phyloP scores from a whole-genome alignment of 1,140 invertebrate species.

The Rhagoletis pomonella region DNA sequence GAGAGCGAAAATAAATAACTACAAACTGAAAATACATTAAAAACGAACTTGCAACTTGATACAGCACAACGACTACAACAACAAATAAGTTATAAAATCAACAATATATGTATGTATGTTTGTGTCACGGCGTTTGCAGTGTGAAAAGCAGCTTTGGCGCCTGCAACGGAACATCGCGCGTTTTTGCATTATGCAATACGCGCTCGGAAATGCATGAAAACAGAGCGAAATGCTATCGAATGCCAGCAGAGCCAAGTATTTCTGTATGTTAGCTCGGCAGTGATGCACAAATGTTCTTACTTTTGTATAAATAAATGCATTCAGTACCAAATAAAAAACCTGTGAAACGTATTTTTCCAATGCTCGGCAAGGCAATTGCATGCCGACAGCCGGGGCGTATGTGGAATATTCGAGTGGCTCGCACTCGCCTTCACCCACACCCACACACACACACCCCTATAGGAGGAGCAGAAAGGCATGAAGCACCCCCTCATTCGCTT shows the following conservation, averaged over 20 bases:
- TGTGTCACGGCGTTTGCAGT: background rate
- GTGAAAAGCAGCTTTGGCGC: constrained; percentile 9
- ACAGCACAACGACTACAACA: background rate
- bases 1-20: background rate
- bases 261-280: background rate
- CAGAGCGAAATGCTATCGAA: background rate
- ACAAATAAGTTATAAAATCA: background rate
- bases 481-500: background rate
- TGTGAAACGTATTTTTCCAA: background rate
- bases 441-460: too few species aligned
- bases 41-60: constrained; percentile 42
- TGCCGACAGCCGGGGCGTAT: constrained; percentile 30
- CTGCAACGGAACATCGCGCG: background rate
- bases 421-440: too few species aligned
- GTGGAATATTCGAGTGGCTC: constrained; percentile 2
- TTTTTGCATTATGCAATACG: background rate
- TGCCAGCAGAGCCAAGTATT: background rate
- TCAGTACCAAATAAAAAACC: background rate
- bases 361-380: background rate
- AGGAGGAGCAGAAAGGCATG: too few species aligned
- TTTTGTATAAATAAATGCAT: constrained; percentile 26
- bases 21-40: constrained; percentile 35
- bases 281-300: background rate
- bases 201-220: constrained; percentile 39
- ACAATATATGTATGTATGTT: background rate